Percentiles rank a stretch among this genome's conserved stretches.
These are phyloP conservation scores for Peromyscus nudipes DNA, from an alignment of 2,797 vertebrate species.

Conservation along the genomic window DNA sequence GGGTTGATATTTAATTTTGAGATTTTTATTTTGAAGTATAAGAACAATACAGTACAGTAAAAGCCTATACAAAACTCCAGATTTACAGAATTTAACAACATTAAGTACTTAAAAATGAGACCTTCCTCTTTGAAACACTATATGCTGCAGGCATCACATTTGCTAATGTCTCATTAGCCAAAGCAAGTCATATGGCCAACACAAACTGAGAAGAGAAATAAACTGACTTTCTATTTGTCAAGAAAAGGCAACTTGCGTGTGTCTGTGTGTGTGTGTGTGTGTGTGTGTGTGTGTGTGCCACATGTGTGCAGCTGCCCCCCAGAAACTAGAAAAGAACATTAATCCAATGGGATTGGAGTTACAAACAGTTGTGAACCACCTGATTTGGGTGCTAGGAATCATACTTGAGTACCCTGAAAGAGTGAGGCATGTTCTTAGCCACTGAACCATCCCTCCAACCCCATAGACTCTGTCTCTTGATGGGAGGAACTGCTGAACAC, in stretches of 20 bases:
- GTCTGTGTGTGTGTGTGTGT: background rate
- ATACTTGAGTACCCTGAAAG: background rate
- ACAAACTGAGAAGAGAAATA: background rate
- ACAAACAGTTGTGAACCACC: background rate
- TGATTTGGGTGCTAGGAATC: background rate
- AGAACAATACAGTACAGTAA: background rate
- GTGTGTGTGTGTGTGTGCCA: background rate
- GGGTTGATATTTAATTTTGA: background rate
- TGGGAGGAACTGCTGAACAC: background rate
- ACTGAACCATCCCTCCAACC: background rate
- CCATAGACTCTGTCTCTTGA: background rate
- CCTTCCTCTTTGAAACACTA: background rate
- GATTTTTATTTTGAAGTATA: background rate
- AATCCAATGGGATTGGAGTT: background rate
- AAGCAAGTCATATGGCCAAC: background rate
- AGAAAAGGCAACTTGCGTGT: background rate
- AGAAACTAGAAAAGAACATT: background rate
- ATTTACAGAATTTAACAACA: background rate
- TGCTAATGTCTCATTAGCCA: background rate
- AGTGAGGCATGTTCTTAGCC: background rate
- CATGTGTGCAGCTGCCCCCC: background rate
- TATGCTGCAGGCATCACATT: background rate
- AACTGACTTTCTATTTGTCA: background rate
- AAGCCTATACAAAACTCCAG: background rate
- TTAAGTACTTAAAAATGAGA: background rate